A percentile compares a stretch with the other conserved stretches of the same genome.
These are phyloP conservation scores for Bombus balteatus DNA, from an alignment of 1,140 invertebrate species.

Conservation along the genomic window DNA sequence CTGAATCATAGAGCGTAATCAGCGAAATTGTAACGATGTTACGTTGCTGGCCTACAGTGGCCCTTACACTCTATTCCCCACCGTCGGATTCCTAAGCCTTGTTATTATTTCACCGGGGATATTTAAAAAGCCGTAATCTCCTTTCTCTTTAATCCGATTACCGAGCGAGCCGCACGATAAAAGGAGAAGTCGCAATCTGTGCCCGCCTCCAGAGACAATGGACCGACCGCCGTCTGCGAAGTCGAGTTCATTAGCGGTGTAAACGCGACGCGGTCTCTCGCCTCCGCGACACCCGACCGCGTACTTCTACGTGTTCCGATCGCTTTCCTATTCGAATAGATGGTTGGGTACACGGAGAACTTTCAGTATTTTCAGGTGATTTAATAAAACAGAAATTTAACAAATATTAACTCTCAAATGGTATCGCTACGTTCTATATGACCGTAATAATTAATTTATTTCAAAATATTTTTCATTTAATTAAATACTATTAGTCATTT, in stretches of 20 bases:
- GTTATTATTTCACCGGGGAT: constrained; percentile 54
- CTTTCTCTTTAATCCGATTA: constrained; percentile 52
- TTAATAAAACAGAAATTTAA: not conserved
- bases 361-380: not conserved
- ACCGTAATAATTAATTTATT: no score
- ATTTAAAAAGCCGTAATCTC: constrained; percentile 54
- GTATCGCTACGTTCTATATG: no score
- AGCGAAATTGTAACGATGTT: not conserved
- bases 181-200: constrained; percentile 50
- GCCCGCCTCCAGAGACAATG: constrained; percentile 44
- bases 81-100: constrained; percentile 37
- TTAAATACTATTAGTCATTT: no score
- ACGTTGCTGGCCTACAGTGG: not conserved
- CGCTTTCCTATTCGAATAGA: not conserved
- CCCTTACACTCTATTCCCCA: not conserved
- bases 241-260: constrained; percentile 32
- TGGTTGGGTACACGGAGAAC: not conserved
- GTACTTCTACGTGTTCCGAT: not conserved
- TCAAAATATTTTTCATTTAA: no score
- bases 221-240: constrained; percentile 28
- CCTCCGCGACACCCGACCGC: constrained; percentile 1
- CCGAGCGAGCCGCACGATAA: constrained; percentile 38
- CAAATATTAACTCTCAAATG: no score
- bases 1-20: not conserved
- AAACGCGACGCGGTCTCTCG: constrained; percentile 16